Percentiles rank a stretch among this genome's conserved stretches.
Conservation (phyloP, 23 tunicate species). For the Aplidium turbinatum region DNA sequence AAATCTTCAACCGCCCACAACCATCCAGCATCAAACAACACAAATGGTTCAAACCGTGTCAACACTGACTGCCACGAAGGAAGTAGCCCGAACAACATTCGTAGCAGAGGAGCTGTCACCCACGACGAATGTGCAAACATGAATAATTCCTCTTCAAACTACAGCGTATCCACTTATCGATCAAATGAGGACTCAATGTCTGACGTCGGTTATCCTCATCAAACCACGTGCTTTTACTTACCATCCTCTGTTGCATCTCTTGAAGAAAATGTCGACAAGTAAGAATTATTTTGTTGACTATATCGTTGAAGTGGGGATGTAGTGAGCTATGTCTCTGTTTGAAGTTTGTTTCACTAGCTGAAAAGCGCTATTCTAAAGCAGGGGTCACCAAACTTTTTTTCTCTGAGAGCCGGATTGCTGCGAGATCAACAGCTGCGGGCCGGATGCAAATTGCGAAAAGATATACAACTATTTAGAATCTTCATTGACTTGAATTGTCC, state of each 20-base stretch:
- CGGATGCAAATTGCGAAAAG: too few species aligned
- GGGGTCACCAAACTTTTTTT: too few species aligned
- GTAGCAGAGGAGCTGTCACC: constrained; percentile 22
- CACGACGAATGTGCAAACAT: constrained; percentile 31
- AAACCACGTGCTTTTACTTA: background rate
- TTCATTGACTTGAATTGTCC: too few species aligned
- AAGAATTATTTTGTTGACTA: background rate
- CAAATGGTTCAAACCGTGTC: too few species aligned
- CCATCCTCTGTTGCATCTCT: background rate
- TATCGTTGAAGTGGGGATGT: background rate
- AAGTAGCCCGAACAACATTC: too few species aligned
- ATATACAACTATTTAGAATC: too few species aligned
- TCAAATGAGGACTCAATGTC: constrained; percentile 30
- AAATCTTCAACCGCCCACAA: background rate
- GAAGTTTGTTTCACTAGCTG: background rate
- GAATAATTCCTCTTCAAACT: constrained; percentile 51
- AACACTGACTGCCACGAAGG: constrained; percentile 11
- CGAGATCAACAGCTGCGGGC: too few species aligned
- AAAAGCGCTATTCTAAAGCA: too few species aligned
- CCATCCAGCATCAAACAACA: constrained; percentile 11
- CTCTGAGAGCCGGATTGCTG: too few species aligned
- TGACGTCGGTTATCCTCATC: constrained; percentile 10
- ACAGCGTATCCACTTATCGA: constrained; percentile 30
- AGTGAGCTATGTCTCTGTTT: background rate
- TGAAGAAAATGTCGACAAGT: background rate